A percentile compares a stretch with the other conserved stretches of the same genome.
Evolutionary conservation across 2,113 vertebrate species (phyloP).

Genomic region (Indri indri): DNA sequence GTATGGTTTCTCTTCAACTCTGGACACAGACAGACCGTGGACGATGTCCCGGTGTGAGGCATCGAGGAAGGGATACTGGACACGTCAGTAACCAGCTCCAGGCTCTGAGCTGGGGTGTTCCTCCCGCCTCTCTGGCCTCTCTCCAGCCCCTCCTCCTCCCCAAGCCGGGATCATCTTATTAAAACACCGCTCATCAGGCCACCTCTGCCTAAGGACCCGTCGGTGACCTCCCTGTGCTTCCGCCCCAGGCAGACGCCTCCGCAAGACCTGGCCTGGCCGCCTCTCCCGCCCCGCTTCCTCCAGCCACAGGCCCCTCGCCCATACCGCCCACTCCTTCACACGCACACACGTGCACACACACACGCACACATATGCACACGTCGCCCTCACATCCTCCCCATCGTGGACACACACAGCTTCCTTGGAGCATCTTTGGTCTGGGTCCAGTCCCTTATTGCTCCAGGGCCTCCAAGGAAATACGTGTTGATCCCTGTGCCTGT

Average conservation of each 20-base stretch:
- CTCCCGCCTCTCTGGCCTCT: not conserved
- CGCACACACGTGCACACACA: not conserved
- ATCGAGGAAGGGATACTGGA: not conserved
- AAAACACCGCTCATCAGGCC: not conserved
- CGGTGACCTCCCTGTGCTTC: not conserved
- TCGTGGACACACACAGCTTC: not conserved
- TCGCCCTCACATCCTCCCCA: not conserved
- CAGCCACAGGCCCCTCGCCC: not conserved
- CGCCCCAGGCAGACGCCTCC: not conserved
- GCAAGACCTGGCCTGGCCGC: not conserved
- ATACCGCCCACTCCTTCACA: no score
- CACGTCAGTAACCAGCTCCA: not conserved
- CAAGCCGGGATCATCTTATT: not conserved
- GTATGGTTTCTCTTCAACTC: not conserved
- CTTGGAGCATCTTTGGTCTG: not conserved
- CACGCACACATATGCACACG: not conserved
- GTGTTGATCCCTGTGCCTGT: not conserved
- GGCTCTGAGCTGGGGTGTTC: not conserved
- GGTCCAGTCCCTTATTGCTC: not conserved
- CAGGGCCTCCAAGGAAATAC: not conserved
- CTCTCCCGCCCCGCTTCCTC: no score
- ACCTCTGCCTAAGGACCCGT: not conserved
- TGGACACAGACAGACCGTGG: not conserved
- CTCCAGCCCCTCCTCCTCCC: not conserved
- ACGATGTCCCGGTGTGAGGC: not conserved